Evolutionary conservation across 2,888 invertebrate genomes (phyloP).

Genomic region (Halictus ligatus): DNA sequence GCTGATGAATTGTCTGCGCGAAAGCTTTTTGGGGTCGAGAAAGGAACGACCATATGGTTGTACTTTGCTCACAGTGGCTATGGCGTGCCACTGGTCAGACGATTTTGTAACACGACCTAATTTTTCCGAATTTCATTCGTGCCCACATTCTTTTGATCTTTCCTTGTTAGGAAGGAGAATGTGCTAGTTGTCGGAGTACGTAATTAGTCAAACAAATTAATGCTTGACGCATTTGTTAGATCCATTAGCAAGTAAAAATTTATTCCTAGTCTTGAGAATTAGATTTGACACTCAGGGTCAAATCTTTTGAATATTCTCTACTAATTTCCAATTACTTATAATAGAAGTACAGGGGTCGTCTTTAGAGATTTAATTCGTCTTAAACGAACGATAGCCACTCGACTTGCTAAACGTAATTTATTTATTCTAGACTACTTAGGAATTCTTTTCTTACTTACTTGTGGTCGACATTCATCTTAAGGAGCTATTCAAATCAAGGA

Average conservation of each 20-base stretch:
- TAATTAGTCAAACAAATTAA: background rate
- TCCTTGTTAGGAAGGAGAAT: background rate
- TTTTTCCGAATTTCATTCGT: background rate
- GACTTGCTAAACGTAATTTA: background rate
- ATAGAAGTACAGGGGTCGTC: background rate
- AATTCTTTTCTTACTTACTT: background rate
- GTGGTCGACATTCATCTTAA: background rate
- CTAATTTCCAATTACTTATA: background rate
- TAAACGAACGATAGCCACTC: background rate
- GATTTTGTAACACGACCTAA: background rate
- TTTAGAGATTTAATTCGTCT: background rate
- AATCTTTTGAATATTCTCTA: no score
- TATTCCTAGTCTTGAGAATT: background rate
- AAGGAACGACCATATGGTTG: no score
- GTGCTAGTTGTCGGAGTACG: background rate
- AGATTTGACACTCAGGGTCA: background rate
- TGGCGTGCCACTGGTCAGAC: background rate
- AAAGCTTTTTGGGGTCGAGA: background rate
- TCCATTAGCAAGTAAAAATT: background rate
- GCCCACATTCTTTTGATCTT: background rate
- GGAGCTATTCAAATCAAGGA: background rate
- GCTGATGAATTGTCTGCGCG: background rate
- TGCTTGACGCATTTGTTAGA: background rate
- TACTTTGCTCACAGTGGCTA: background rate
- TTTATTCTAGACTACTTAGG: background rate